Base-by-base conservation (phyloP, 2,888 invertebrate genomes). In the Leptodirus hochenwartii region DNA sequence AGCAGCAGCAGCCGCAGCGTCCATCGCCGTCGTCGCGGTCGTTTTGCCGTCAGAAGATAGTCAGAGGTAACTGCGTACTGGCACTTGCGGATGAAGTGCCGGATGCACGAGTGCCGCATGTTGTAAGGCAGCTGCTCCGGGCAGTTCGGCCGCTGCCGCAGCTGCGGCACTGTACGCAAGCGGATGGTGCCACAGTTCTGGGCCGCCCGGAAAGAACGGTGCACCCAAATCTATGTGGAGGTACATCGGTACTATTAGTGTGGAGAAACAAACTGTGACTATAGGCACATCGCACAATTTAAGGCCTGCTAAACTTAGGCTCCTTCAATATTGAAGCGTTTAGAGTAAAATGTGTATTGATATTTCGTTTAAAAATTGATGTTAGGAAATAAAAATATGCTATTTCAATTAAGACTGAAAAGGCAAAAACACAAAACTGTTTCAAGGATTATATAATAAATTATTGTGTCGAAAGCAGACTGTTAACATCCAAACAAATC, bases 11-110 rank as follows among this genome's bases (percentile, higher is more conserved):
- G 72, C 67, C 49, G 73, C 72, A 49, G 72, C 70, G 53, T 76
- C 74, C 55, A 75, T 67, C 47, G 73, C 69, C 46, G 71, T 69
- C 54, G 72, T 59, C 47, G 74, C 71, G 41, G 64, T 64, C 35
- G 68, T 66, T 76, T 23, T 26, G 34, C 16, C 15, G 34, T 72
- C n/a, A n/a, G n/a, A n/a, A 79, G 82, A 80, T 84, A 85, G 85
- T 87, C 85, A 87, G 77, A 87, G 85, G 72, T 84, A 87, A 65
- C 85, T 85, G 64, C 87, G 82, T 61, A 88, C 88, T 59, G 88
- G 88, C 62, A 91, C 85, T 77, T 93, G 91, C 60, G 88, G 87
- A 66, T 90, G 88, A 64, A 93, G 77, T 62, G 88, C 91, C 57
- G 91, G 91, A 62, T 91, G 91, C 54, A 91, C 85, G 53, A 93